Evolutionary conservation across 1,140 invertebrate genomes (phyloP), one percentile per base, ranked within the genome.

Genomic region (Bombus fervidus): DNA sequence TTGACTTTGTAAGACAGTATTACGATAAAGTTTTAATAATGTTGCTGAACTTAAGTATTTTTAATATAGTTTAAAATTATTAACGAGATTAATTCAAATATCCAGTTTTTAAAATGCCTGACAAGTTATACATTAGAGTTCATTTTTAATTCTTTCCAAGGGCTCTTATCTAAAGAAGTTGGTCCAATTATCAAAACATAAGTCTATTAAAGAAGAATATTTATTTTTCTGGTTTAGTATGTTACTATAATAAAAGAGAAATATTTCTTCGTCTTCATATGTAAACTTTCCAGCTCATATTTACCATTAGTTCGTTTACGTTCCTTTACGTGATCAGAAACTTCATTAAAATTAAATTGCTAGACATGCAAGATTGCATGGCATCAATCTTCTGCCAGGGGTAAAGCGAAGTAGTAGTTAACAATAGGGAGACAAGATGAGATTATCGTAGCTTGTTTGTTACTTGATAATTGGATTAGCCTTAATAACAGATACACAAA

Each of bases 321-420:
- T 39, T 62, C 28, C 41, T 68, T 79, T 22, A 79, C 77, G 77
- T 79, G 64, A 79, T 68, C 64, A 64, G 64, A 79, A 79, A 68
- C 62, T 79, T 79, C 64, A 37, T 79, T 79, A 79, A 68, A 79
- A 79, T 47, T 47, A 68, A 79, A 68, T 69, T 79, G n/a, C 64
- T 28, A 47, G 77, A 68, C 77, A 79, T 79, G 77, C 77, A 37
- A 79, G 64, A 79, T 68, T 47, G 77, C 77, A 68, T 68, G 77
- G 34, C 53, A 79, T 79, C 77, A 68, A 79, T 79, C 77, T 79
- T 68, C 41, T 37, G 28, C 10, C 62, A 47, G 18, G 13, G 39
- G n/a, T 41, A 43, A 68, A 78, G 64, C 41, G 39, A 68, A 79
- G 43, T 43, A 34, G 59, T 37, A 37, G 64, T 79, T 79, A 68